phyloP scores from a whole-genome alignment of 2,113 vertebrate genomes.

The Plestiodon gilberti region DNA sequence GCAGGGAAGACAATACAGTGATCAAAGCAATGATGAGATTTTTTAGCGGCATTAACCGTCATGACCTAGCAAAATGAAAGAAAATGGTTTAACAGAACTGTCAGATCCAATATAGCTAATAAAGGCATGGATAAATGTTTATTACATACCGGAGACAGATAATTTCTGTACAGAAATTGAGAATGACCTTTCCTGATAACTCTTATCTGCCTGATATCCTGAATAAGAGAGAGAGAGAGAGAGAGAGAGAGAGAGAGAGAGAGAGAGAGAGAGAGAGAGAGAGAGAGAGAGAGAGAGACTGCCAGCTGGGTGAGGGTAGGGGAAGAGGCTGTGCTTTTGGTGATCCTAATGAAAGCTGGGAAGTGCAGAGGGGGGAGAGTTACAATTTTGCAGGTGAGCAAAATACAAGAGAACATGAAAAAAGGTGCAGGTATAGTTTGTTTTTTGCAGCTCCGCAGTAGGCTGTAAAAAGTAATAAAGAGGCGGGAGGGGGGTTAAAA shows the following conservation, averaged over 20 bases:
- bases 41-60: slow-evolving; percentile 96
- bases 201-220: slow-evolving; percentile 88
- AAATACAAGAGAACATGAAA: no score
- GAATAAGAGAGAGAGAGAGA: slow-evolving; percentile 78
- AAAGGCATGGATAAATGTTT: slow-evolving; percentile 99
- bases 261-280: no score
- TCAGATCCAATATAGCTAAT: slow-evolving; percentile 99
- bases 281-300: no score
- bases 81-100: slow-evolving; percentile 99
- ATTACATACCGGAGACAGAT: slow-evolving; percentile 98
- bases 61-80: slow-evolving; percentile 91
- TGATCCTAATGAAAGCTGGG: slow-evolving; percentile 74
- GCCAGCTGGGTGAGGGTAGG: neutral
- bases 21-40: slow-evolving; percentile 89
- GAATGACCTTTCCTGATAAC: slow-evolving; percentile 98
- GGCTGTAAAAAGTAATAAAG: neutral
- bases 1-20: slow-evolving; percentile 78
- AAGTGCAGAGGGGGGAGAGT: slow-evolving; percentile 52
- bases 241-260: slow-evolving; percentile 22
- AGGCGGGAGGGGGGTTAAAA: neutral
- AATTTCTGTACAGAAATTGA: slow-evolving; percentile 99
- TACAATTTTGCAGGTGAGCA: slow-evolving; percentile 68
- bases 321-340: slow-evolving; percentile 40
- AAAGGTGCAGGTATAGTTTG: neutral
- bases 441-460: neutral